phyloP scores from a whole-genome alignment of 2,888 invertebrate genomes.

The Drosophila eohydei region DNA sequence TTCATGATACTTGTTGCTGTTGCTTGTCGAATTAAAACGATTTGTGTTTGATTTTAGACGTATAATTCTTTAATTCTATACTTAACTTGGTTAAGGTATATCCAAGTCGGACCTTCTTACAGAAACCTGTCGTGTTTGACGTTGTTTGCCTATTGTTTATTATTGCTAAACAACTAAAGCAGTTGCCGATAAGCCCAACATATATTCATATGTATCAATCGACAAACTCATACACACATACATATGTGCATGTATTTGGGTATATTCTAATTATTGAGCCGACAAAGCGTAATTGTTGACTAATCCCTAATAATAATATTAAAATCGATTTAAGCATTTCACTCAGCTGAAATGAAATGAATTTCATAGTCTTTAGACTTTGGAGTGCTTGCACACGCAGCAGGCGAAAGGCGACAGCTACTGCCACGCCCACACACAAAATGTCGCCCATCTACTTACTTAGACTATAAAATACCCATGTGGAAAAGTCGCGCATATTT shows the following conservation, averaged over 20 bases:
- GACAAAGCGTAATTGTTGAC: slow-evolving; percentile 12
- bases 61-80: too few relatives aligned
- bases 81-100: slow-evolving; percentile 4
- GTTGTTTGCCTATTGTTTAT: slow-evolving; percentile 38
- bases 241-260: slow-evolving; percentile 1
- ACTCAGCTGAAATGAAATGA: background rate
- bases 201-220: background rate
- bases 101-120: background rate
- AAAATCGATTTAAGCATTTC: slow-evolving; percentile 11
- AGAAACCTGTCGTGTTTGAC: slow-evolving; percentile 25
- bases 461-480: slow-evolving; percentile 44
- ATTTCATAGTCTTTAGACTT: slow-evolving; percentile 5
- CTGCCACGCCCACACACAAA: slow-evolving; percentile 19
- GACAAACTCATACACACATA: background rate
- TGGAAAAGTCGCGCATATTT: slow-evolving; percentile 46
- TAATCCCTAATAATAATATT: slow-evolving; percentile 5
- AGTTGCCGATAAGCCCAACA: slow-evolving; percentile 32
- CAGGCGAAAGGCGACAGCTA: background rate
- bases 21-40: too few relatives aligned
- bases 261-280: slow-evolving; percentile 45
- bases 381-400: slow-evolving; percentile 2
- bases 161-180: slow-evolving; percentile 21
- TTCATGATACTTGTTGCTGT: background rate
- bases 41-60: too few relatives aligned
- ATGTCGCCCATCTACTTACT: slow-evolving; percentile 18